Evolutionary conservation across 2,797 vertebrate genomes (phyloP), one percentile per base, ranked within the genome.

Genomic region (Linurgus olivaceus): DNA sequence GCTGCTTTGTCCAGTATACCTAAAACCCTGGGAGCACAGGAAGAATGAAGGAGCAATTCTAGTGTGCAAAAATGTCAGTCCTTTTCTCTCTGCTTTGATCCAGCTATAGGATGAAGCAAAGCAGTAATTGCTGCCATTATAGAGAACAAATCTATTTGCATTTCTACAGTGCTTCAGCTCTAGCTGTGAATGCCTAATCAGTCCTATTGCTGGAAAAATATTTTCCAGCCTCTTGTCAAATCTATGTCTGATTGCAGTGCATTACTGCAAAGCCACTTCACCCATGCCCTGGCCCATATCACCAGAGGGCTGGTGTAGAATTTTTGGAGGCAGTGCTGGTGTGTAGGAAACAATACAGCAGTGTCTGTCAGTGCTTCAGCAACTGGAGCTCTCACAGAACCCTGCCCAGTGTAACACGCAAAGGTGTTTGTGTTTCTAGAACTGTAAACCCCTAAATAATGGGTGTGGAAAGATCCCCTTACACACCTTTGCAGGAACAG

Each of bases 61-160:
- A 35, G 38, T 38, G 28, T 48, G 83, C 85, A 93, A 44, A 94
- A 95, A 70, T 33, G 47, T 77, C 87, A 84, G 35, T 74, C 62
- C 51, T 89, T 91, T 88, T 88, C 83, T 89, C 13, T 70, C 52
- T 80, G 66, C 90, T 96, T 94, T 94, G 76, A 97, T 95, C 72
- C 85, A 93, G 52, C 72, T 71, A 91, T 90, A 90, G 81, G 74
- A 88, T 84, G 59, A 92, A 93, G 95, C 24, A 94, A 92, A 94
- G 87, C 83, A 86, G 86, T 96, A 96, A 96, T 95, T 93, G 89
- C 83, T 94, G 73, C 80, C 89, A 94, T 97, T 97, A 93, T 31
- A 71, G 66, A 68, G 86, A 95, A 88, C 91, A 89, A 93, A 92
- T 71, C 65, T 92, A 88, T 95, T 95, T 96, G 89, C 95, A 96